phyloP scores from a whole-genome alignment of 2,888 invertebrate species.

The Acronicta psi region DNA sequence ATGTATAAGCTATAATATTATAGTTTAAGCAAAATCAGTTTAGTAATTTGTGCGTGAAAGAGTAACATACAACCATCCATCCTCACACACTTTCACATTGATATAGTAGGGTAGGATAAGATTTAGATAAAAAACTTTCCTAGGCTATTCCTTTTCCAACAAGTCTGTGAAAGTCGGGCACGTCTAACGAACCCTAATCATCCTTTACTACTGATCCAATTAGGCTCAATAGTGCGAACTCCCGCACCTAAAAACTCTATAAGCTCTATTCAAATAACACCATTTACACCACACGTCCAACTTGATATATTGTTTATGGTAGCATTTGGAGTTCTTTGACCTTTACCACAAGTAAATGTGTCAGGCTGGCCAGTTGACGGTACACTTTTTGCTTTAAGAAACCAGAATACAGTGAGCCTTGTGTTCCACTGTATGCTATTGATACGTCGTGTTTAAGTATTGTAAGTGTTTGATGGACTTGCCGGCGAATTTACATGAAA shows the following conservation, averaged over 20 bases:
- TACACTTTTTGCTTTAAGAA: conserved; percentile 60
- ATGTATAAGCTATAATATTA: too few relatives aligned
- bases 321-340: conserved; percentile 61
- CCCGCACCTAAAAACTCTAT: conserved; percentile 10
- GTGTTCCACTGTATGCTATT: conserved; percentile 33
- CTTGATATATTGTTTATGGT: conserved; percentile 59
- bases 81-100: too few relatives aligned
- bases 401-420: conserved; percentile 62
- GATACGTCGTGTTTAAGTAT: conserved; percentile 37
- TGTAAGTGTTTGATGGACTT: conserved; percentile 7
- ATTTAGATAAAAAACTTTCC: too few relatives aligned
- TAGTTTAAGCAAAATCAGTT: too few relatives aligned
- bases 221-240: conserved; percentile 13
- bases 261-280: conserved; percentile 14
- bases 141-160: too few relatives aligned
- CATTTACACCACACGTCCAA: conserved; percentile 31
- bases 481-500: background rate
- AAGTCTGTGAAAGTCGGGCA: too few relatives aligned
- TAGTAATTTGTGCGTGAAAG: too few relatives aligned
- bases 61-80: too few relatives aligned
- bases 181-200: too few relatives aligned
- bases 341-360: conserved; percentile 66
- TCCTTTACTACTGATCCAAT: background rate
- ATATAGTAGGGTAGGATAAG: too few relatives aligned
- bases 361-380: conserved; percentile 61